These are phyloP conservation scores for Notospermus geniculatus DNA, from an alignment of 1,140 invertebrate species.

Conservation along the genomic window DNA sequence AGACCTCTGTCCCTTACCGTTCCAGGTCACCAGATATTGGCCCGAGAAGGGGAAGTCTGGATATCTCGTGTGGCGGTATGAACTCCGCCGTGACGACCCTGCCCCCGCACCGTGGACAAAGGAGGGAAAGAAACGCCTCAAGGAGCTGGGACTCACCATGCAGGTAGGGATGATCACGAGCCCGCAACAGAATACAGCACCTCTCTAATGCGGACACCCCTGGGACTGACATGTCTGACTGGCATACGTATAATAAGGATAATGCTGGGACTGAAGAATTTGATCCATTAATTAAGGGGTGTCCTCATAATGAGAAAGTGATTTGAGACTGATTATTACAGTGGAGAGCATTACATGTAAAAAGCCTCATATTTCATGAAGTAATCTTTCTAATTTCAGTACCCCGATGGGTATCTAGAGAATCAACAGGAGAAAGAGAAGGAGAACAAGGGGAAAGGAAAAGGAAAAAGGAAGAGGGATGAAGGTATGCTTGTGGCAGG, in stretches of 20 bases:
- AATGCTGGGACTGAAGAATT: too few relatives aligned
- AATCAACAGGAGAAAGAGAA: slow-evolving; percentile 51
- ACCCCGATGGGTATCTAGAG: slow-evolving; percentile 75
- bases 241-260: too few relatives aligned
- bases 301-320: too few relatives aligned
- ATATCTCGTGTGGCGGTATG: slow-evolving; percentile 78
- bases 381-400: slow-evolving; percentile 61
- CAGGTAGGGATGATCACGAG: slow-evolving; percentile 36
- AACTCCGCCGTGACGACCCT: slow-evolving; percentile 76
- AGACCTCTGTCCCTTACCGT: slow-evolving; percentile 61
- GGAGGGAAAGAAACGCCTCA: slow-evolving; percentile 63
- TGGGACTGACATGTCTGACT: too few relatives aligned
- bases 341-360: too few relatives aligned
- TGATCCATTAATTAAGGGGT: too few relatives aligned
- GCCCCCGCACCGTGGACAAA: slow-evolving; percentile 79
- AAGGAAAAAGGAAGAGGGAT: slow-evolving; percentile 16
- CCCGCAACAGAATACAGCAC: too few relatives aligned
- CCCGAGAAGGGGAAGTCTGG: slow-evolving; percentile 76
- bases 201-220: too few relatives aligned
- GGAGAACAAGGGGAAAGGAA: slow-evolving; percentile 18
- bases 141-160: slow-evolving; percentile 52
- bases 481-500: too few relatives aligned
- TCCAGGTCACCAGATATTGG: slow-evolving; percentile 80
- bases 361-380: too few relatives aligned
- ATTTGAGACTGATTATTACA: too few relatives aligned